Evolutionary conservation across 2,113 vertebrate genomes (phyloP).

Genomic region (Saguinus midas): DNA sequence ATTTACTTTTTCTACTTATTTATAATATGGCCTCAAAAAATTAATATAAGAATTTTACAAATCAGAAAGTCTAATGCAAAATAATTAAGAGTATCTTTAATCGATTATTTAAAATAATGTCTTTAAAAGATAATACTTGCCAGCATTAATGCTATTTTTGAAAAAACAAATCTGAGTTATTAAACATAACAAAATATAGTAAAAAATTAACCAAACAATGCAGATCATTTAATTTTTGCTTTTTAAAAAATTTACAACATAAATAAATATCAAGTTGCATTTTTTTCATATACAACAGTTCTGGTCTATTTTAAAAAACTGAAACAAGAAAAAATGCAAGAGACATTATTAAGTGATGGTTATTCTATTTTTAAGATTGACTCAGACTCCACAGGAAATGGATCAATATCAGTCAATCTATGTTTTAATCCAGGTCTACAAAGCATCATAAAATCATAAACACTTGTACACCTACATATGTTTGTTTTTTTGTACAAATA

Average conservation of each 20-base stretch:
- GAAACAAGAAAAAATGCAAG: not conserved
- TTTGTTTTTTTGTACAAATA: not conserved
- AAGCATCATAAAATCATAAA: not conserved
- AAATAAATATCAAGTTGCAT: not conserved
- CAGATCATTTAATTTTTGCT: not conserved
- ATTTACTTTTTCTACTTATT: not conserved
- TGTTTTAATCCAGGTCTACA: not conserved
- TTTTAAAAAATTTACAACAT: not conserved
- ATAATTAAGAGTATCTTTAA: not conserved
- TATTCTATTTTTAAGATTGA: not conserved
- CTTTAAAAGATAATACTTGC: not conserved
- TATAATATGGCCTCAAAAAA: not conserved
- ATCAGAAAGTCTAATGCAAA: not conserved
- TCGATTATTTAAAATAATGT: not conserved
- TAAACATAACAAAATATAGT: not conserved
- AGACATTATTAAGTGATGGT: not conserved
- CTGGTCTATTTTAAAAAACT: not conserved
- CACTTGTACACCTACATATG: accelerated
- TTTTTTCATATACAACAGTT: not conserved
- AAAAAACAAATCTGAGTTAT: not conserved
- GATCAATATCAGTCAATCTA: not conserved
- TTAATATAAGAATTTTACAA: not conserved
- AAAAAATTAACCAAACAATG: not conserved
- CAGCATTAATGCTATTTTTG: not conserved
- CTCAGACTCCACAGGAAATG: not conserved